Evolutionary conservation across 2,797 vertebrate species (phyloP), one percentile per base, ranked within the genome.

Genomic region (Lophius americanus): DNA sequence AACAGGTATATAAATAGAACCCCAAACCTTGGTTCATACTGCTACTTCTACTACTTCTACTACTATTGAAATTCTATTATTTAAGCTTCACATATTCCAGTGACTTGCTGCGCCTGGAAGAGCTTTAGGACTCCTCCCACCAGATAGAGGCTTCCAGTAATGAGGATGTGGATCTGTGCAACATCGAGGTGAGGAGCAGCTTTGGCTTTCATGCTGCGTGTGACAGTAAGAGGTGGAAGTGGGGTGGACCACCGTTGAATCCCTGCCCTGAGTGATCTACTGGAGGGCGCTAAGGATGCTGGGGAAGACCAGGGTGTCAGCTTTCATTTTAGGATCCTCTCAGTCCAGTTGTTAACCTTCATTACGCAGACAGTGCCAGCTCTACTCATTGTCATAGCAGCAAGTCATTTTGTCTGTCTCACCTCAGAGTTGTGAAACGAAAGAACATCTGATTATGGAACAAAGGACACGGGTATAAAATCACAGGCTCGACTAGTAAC

Each of bases 101-200:
- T n/a, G n/a, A n/a, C n/a, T n/a, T n/a, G n/a, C n/a, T n/a, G n/a
- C n/a, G n/a, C n/a, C 63, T 0, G 93, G 93, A 99, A 92, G 84
- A 97, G 94, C 73, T 94, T 96, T 2, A 98, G 91, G 37, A 85
- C 95, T 0, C 96, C 96, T 0, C 98, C 97, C 33, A 99, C 96
- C 53, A 99, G 84, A 72, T 99, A 96, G 64, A 99, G 91, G 87
- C 98, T 99, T 2, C 97, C 97, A 0, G 96, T 96, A 76, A 98
- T 87, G 7, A 99, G 95, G 64, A 99, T 88, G 0, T 91, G 96
- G 67, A 97, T 37, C 7, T 93, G 61, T 0, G 89, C 67, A 0
- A 94, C 95, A 4, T 95, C 90, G 0, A 73, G 79, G 43, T 98
- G 93, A 0, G 89, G 56, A 1, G 88, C 76, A 0, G 95, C 95